Conservation (phyloP, 2,797 vertebrate species). For the Austrolebias charrua region DNA sequence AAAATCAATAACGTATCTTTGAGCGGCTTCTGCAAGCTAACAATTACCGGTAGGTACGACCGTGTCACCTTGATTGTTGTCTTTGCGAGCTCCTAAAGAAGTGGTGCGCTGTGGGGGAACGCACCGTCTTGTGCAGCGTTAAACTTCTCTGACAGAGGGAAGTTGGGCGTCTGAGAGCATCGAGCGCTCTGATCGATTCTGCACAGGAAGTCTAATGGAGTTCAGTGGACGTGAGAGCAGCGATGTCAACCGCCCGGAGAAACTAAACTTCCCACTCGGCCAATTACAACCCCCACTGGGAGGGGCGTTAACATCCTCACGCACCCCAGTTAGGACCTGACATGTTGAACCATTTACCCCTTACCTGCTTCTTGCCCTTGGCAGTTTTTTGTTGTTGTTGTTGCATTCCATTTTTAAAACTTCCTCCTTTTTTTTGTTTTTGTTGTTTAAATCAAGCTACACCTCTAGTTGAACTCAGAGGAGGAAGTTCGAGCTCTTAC, state of each 20-base stretch:
- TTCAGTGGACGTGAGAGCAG: conserved; percentile 56
- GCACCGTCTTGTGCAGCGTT: not conserved
- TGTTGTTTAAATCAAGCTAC: no score
- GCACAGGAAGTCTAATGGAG: conserved; percentile 58
- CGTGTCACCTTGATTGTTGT: conserved; percentile 12
- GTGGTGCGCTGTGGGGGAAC: conserved; percentile 19
- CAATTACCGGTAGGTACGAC: conserved; percentile 34
- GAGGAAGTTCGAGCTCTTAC: no score
- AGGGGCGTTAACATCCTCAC: conserved; percentile 14
- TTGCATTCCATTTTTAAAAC: conserved; percentile 1
- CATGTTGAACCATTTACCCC: conserved; percentile 6
- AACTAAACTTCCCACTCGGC: conserved; percentile 48
- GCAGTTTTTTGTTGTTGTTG: not conserved
- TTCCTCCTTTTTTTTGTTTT: not conserved
- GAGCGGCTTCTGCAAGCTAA: conserved; percentile 15
- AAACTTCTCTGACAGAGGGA: conserved; percentile 31
- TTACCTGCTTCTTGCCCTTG: not conserved
- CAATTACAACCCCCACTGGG: conserved; percentile 61
- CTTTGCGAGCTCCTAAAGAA: conserved; percentile 28
- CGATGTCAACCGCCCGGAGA: conserved; percentile 40
- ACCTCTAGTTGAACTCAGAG: no score
- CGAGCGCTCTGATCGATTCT: conserved; percentile 68
- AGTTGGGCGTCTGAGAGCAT: conserved; percentile 36
- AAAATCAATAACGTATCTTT: conserved; percentile 48
- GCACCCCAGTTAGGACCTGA: no score